Evolutionary conservation across 1,140 invertebrate genomes (phyloP).

Genomic region (Saccostrea glomerata): DNA sequence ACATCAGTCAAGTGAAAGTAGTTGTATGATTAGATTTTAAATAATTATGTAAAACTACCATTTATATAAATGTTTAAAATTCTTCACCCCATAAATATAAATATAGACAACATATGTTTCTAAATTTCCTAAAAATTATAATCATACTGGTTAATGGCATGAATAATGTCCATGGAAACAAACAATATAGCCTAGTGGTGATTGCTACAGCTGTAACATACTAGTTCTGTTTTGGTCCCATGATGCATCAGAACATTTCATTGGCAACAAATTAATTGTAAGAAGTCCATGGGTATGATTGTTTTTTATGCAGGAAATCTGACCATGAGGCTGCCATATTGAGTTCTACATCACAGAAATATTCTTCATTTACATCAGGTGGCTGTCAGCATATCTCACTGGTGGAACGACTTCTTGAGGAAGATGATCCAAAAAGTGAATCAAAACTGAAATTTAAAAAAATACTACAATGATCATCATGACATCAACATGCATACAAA

Average conservation of each 20-base stretch:
- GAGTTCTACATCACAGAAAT: conserved; percentile 53
- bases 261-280: conserved; percentile 33
- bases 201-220: conserved; percentile 9
- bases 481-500: neutral
- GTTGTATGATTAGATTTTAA: neutral
- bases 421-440: conserved; percentile 43
- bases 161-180: neutral
- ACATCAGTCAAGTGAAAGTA: too few relatives aligned
- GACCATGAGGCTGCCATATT: conserved; percentile 55
- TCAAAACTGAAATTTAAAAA: conserved; percentile 47
- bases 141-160: neutral
- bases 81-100: neutral
- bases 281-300: conserved; percentile 1
- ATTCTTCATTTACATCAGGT: conserved; percentile 50
- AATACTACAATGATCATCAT: neutral
- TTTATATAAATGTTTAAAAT: neutral
- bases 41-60: neutral
- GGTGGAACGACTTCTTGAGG: conserved; percentile 2
- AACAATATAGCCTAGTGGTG: conserved; percentile 3
- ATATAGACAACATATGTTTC: neutral
- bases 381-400: conserved; percentile 44
- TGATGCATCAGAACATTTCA: conserved; percentile 56
- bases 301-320: conserved; percentile 24
- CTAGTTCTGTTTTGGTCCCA: conserved; percentile 45
- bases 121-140: neutral